phyloP scores from a whole-genome alignment of 2,888 invertebrate species.

The Therioaphis trifolii region DNA sequence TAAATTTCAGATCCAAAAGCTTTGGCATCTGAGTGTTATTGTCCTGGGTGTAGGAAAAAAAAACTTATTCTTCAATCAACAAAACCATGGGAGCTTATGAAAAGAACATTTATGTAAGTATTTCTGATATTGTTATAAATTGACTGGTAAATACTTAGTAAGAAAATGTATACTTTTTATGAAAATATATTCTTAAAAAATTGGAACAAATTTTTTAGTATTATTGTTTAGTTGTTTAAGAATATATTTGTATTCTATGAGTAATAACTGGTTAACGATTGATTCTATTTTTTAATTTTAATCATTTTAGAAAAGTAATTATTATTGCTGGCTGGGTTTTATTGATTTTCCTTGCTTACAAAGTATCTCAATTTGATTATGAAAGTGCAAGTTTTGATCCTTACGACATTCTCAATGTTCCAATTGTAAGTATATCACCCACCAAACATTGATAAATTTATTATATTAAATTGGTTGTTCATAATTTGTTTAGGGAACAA shows the following conservation, averaged over 20 bases:
- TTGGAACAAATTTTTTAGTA: too few relatives aligned
- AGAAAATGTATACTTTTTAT: too few relatives aligned
- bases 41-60: slow-evolving; percentile 88
- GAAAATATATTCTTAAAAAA: too few relatives aligned
- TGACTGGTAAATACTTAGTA: too few relatives aligned
- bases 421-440: slow-evolving; percentile 73
- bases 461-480: slow-evolving; percentile 1
- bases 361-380: slow-evolving; percentile 96
- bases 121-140: not conserved
- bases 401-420: slow-evolving; percentile 92
- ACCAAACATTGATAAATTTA: not conserved
- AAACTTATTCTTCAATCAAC: slow-evolving; percentile 82
- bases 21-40: slow-evolving; percentile 78
- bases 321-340: slow-evolving; percentile 86
- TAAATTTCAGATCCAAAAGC: slow-evolving; percentile 59
- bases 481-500: slow-evolving; percentile 76
- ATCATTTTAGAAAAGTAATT: slow-evolving; percentile 77
- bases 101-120: slow-evolving; percentile 77
- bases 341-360: slow-evolving; percentile 84
- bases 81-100: slow-evolving; percentile 89
- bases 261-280: too few relatives aligned
- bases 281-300: too few relatives aligned
- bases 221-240: too few relatives aligned
- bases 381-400: slow-evolving; percentile 99
- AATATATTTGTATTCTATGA: too few relatives aligned